Evolutionary conservation across 1,140 invertebrate species (phyloP).

Genomic region (Danaus plexippus): DNA sequence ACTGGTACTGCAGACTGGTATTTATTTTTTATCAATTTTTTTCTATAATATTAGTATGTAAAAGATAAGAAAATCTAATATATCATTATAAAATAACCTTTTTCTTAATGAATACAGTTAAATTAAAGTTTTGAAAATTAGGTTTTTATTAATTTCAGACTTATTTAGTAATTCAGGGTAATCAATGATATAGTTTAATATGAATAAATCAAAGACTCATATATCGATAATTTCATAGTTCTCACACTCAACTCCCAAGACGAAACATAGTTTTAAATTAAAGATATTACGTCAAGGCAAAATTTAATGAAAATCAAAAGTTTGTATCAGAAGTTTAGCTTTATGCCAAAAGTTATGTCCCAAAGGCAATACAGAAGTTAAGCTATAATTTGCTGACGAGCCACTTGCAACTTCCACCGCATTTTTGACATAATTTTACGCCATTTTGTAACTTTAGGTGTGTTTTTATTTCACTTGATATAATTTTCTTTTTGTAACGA

Average conservation of each 20-base stretch:
- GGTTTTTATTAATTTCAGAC: too few relatives aligned
- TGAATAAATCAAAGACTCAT: too few relatives aligned
- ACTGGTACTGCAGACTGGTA: too few relatives aligned
- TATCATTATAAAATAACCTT: too few relatives aligned
- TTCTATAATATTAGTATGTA: too few relatives aligned
- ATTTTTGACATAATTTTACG: slow-evolving; percentile 34
- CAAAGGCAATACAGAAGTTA: slow-evolving; percentile 46
- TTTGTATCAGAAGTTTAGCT: slow-evolving; percentile 51
- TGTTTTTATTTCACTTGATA: slow-evolving; percentile 2
- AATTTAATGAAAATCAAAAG: slow-evolving; percentile 63
- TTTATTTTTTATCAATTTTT: too few relatives aligned
- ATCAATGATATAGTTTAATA: too few relatives aligned
- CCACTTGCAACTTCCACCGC: slow-evolving; percentile 42
- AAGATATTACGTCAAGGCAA: slow-evolving; percentile 22
- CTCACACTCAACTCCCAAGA: slow-evolving; percentile 1
- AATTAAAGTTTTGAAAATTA: too few relatives aligned
- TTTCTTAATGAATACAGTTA: too few relatives aligned
- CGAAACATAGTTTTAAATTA: slow-evolving; percentile 16
- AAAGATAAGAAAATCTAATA: too few relatives aligned
- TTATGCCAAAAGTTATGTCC: slow-evolving; percentile 42
- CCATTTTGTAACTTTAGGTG: slow-evolving; percentile 6
- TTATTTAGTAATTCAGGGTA: too few relatives aligned
- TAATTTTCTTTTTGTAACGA: background rate
- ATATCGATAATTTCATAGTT: too few relatives aligned
- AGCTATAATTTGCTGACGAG: slow-evolving; percentile 60